A percentile compares a stretch with the other conserved stretches of the same genome.
Evolutionary conservation across 2,113 vertebrate species (phyloP).

Genomic region (Chloropsis hardwickii): DNA sequence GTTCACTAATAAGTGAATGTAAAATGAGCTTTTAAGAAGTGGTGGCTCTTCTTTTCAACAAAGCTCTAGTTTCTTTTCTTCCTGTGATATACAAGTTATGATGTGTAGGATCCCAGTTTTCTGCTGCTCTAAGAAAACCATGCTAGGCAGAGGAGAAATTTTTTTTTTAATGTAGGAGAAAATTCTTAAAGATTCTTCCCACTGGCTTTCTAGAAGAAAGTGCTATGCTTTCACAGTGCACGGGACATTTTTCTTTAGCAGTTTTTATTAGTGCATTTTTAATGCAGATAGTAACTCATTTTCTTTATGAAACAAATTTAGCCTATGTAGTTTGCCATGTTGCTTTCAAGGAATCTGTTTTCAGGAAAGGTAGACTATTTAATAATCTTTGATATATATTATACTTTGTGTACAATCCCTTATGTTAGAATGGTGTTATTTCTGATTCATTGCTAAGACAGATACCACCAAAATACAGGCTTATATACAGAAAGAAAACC

Average conservation of each 20-base stretch:
- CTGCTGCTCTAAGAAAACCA: not conserved
- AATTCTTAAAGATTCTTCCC: not conserved
- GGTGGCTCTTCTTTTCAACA: not conserved
- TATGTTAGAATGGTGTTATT: not conserved
- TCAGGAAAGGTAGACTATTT: not conserved
- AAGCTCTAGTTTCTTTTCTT: not conserved
- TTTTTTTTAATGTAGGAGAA: not conserved
- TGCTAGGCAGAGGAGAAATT: not conserved
- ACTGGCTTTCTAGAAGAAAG: not conserved
- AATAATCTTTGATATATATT: not conserved
- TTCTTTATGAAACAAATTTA: not conserved
- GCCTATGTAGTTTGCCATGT: not conserved
- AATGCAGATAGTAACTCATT: not conserved
- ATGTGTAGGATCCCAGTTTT: not conserved
- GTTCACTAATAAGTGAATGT: not conserved
- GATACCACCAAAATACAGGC: not conserved
- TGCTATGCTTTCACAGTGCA: not conserved
- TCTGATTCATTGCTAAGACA: not conserved
- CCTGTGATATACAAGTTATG: not conserved
- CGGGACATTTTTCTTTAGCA: not conserved
- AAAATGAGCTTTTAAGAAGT: not conserved
- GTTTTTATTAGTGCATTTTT: not conserved
- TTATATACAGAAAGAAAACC: not conserved
- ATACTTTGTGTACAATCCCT: not conserved
- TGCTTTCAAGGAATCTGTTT: not conserved